Evolutionary conservation across 2,797 vertebrate genomes (phyloP).

Genomic region (Phyllotis vaccarum): DNA sequence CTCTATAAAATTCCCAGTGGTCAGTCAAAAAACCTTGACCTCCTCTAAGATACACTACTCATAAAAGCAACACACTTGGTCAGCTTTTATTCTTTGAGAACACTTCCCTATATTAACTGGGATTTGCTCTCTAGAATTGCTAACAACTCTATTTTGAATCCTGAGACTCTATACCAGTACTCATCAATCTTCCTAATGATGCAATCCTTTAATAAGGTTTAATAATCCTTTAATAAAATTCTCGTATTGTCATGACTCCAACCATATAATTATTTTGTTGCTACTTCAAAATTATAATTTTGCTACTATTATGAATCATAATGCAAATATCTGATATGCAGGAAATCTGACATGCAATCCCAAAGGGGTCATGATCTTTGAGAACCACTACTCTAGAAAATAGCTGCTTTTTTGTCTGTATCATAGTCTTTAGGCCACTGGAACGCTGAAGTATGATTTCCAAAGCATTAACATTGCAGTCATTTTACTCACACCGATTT

Average conservation of each 20-base stretch:
- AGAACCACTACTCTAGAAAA: not conserved
- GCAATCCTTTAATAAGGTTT: not conserved
- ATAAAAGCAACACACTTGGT: not conserved
- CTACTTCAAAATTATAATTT: not conserved
- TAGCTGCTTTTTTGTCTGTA: not conserved
- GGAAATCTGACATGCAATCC: not conserved
- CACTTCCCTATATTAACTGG: not conserved
- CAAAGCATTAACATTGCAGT: not conserved
- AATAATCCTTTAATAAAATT: not conserved
- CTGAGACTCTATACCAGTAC: not conserved
- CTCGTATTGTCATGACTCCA: not conserved
- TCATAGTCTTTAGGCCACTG: not conserved
- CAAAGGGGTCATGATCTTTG: not conserved
- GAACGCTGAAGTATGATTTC: not conserved
- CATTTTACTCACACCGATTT: not conserved
- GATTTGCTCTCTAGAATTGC: not conserved
- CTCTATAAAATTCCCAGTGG: not conserved
- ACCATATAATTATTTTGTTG: not conserved
- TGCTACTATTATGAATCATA: not conserved
- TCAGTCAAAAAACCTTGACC: not conserved
- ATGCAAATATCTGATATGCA: not conserved
- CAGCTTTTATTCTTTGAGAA: conserved; percentile 23
- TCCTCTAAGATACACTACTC: not conserved
- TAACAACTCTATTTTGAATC: not conserved
- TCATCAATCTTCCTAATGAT: not conserved